Evolutionary conservation across 2,113 vertebrate genomes (phyloP).

Genomic region (Cricetomys ansorgei): DNA sequence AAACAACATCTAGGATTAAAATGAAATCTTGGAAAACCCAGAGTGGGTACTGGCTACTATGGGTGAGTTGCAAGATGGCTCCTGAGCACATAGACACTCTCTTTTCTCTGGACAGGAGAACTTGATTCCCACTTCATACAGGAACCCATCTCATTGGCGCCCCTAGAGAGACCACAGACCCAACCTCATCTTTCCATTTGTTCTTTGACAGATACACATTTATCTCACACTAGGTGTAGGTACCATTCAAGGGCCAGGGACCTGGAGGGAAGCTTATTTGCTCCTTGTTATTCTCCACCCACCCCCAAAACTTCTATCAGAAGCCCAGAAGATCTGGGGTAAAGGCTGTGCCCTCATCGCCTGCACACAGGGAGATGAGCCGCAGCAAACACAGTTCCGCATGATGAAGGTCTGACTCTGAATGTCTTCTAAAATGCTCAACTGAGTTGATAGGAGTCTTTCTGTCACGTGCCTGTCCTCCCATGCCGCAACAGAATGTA

Average conservation of each 20-base stretch:
- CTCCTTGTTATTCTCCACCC: accelerated
- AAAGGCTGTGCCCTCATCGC: neutral
- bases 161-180: neutral
- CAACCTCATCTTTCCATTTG: neutral
- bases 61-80: neutral
- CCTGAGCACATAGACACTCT: neutral
- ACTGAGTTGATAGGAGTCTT: neutral
- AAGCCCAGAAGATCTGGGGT: neutral
- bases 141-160: neutral
- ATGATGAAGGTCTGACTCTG: neutral
- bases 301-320: neutral
- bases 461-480: neutral
- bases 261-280: neutral
- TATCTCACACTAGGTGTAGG: neutral
- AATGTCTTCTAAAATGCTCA: constrained; percentile 29
- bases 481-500: constrained; percentile 9
- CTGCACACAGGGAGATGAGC: neutral
- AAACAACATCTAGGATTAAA: neutral
- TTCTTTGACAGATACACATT: neutral
- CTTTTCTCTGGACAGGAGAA: neutral
- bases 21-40: neutral
- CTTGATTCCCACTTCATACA: neutral
- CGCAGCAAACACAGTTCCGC: neutral
- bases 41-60: neutral
- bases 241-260: neutral